These are phyloP conservation scores for Agrotis exclamationis DNA, from an alignment of 2,888 invertebrate genomes.

Conservation along the genomic window DNA sequence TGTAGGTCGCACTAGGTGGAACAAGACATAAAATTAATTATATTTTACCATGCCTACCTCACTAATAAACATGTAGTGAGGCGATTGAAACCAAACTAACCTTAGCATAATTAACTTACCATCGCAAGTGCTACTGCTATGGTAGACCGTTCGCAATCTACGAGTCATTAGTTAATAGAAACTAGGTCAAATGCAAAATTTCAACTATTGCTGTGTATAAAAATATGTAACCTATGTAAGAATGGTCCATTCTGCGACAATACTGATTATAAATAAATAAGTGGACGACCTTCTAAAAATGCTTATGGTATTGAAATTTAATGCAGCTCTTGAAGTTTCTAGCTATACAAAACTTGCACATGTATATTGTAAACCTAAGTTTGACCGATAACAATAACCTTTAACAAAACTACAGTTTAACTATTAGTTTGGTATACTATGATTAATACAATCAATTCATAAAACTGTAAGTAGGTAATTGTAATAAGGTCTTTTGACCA, in stretches of 20 bases:
- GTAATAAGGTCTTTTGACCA: constrained; percentile 1
- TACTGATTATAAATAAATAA: constrained; percentile 33
- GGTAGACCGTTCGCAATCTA: constrained; percentile 10
- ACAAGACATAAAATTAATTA: background rate
- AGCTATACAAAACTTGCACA: constrained; percentile 13
- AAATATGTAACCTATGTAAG: constrained; percentile 5
- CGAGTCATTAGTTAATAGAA: constrained; percentile 8
- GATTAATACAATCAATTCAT: background rate
- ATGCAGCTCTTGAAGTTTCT: constrained; percentile 10
- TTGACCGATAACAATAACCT: constrained; percentile 30
- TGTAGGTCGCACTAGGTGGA: constrained; percentile 33
- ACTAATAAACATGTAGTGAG: constrained; percentile 3
- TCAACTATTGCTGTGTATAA: constrained; percentile 21
- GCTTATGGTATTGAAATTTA: constrained; percentile 27
- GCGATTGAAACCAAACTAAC: constrained; percentile 12
- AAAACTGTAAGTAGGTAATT: constrained; percentile 6
- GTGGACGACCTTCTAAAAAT: constrained; percentile 41
- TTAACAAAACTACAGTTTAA: constrained; percentile 46
- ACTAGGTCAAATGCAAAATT: constrained; percentile 16
- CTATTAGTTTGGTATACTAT: constrained; percentile 16
- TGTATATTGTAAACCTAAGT: background rate
- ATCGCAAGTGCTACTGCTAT: constrained; percentile 14
- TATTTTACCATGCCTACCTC: background rate
- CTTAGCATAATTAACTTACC: constrained; percentile 29
- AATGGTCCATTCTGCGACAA: constrained; percentile 31